Evolutionary conservation across 2,888 invertebrate genomes (phyloP).

Genomic region (Volucella inanis): DNA sequence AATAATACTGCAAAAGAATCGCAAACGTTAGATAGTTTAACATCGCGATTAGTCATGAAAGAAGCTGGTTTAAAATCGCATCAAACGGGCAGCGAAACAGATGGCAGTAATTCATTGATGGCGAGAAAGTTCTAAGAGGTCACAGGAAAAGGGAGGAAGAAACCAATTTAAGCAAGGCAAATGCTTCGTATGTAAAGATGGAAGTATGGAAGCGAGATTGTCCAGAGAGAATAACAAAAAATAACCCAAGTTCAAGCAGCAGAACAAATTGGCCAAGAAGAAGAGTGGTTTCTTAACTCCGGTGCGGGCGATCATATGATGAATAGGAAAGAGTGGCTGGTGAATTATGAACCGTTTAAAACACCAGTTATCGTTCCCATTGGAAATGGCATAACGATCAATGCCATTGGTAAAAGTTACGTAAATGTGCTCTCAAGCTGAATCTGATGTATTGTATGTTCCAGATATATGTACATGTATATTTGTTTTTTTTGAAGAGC

Average conservation of each 20-base stretch:
- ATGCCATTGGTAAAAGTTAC: constrained; percentile 38
- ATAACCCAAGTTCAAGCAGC: constrained; percentile 2
- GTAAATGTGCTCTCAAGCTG: constrained; percentile 33
- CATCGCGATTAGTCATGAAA: constrained; percentile 72
- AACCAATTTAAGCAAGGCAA: constrained; percentile 6
- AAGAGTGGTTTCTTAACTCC: constrained; percentile 60
- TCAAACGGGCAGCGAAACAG: constrained; percentile 27
- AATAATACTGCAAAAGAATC: constrained; percentile 66
- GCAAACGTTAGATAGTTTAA: constrained; percentile 75
- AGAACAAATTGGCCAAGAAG: constrained; percentile 20
- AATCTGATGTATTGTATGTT: constrained; percentile 23
- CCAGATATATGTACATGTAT: constrained; percentile 27
- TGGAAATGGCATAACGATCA: constrained; percentile 40
- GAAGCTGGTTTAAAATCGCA: constrained; percentile 54
- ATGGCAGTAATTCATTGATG: constrained; percentile 36
- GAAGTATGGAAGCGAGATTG: constrained; percentile 66
- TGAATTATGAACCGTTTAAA: constrained; percentile 10
- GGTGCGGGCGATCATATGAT: constrained; percentile 66
- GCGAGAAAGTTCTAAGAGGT: constrained; percentile 20
- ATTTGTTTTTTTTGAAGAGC: constrained; percentile 8
- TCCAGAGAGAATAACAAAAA: constrained; percentile 24
- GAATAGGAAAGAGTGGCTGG: constrained; percentile 35
- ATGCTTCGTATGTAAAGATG: constrained; percentile 72
- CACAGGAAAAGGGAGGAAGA: constrained; percentile 7
- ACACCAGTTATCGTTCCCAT: constrained; percentile 23